Evolutionary conservation across 2,888 invertebrate genomes (phyloP).

Genomic region (Lithophane semibrunnea): DNA sequence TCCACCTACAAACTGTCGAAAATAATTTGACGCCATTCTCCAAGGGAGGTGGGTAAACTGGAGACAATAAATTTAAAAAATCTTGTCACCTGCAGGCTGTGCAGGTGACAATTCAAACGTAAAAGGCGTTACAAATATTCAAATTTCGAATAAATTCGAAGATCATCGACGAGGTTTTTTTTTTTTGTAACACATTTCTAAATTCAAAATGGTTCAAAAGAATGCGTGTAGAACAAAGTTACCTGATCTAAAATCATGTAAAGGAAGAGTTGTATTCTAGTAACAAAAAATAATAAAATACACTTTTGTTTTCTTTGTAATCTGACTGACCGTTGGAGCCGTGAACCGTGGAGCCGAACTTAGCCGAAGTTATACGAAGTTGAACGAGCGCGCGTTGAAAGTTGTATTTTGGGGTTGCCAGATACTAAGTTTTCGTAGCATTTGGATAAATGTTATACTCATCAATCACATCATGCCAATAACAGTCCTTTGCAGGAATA

Average conservation of each 20-base stretch:
- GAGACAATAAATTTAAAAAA: background rate
- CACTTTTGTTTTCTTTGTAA: conserved; percentile 71
- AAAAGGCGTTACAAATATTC: conserved; percentile 19
- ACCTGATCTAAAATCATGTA: conserved; percentile 58
- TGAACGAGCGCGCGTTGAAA: conserved; percentile 74
- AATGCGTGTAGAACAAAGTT: conserved; percentile 51
- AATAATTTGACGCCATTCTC: conserved; percentile 2
- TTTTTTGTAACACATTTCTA: conserved; percentile 28
- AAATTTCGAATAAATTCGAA: conserved; percentile 4
- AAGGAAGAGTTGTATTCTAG: conserved; percentile 55
- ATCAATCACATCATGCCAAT: background rate
- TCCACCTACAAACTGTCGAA: background rate
- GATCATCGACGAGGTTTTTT: conserved; percentile 1
- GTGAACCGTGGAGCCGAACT: conserved; percentile 72
- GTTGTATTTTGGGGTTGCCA: conserved; percentile 75
- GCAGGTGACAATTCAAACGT: conserved; percentile 1
- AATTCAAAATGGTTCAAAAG: conserved; percentile 29
- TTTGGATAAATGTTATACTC: background rate
- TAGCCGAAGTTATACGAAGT: conserved; percentile 61
- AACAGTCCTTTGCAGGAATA: background rate
- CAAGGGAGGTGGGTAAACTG: background rate
- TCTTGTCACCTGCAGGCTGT: conserved; percentile 26
- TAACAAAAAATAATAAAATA: conserved; percentile 64
- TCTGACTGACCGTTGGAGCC: conserved; percentile 70
- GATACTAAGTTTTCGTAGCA: conserved; percentile 28